Evolutionary conservation across 2,888 invertebrate species (phyloP).

Genomic region (Andrena bucephala): DNA sequence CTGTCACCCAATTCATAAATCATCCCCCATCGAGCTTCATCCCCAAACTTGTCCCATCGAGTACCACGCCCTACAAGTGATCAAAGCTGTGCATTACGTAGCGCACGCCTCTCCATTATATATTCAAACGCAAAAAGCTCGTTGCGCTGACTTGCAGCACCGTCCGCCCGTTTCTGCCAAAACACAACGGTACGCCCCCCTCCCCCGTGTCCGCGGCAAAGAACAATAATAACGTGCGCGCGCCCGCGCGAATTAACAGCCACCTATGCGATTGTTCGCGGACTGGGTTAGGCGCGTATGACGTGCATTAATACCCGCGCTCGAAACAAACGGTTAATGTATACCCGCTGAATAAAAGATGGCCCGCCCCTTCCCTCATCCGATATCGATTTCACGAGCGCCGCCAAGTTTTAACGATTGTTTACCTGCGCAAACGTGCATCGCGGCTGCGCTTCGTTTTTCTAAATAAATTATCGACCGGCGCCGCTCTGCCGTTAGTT

Average conservation of each 20-base stretch:
- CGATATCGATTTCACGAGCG: slow-evolving; percentile 56
- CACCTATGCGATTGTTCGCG: slow-evolving; percentile 42
- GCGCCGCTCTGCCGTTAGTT: background rate
- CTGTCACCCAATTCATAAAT: too few relatives aligned
- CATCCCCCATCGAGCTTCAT: too few relatives aligned
- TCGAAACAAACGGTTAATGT: slow-evolving; percentile 60
- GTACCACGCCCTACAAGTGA: too few relatives aligned
- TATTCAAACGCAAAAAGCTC: background rate
- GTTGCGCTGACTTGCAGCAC: background rate
- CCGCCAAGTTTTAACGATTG: slow-evolving; percentile 62
- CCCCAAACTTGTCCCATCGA: too few relatives aligned
- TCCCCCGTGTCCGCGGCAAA: background rate
- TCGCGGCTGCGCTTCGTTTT: slow-evolving; percentile 3
- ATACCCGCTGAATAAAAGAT: slow-evolving; percentile 69
- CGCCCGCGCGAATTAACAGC: slow-evolving; percentile 33
- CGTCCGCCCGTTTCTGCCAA: slow-evolving; percentile 29
- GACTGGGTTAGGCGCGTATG: slow-evolving; percentile 21
- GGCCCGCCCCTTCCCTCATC: background rate
- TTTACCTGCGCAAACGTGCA: slow-evolving; percentile 32
- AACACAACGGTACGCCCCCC: slow-evolving; percentile 28
- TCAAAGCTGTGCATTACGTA: background rate
- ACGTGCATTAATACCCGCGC: slow-evolving; percentile 51
- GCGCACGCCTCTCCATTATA: background rate
- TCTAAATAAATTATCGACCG: slow-evolving; percentile 6
- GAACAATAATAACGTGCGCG: slow-evolving; percentile 39